Base-by-base conservation (phyloP, 2,797 vertebrate species). In the Malacoctenus gilli region DNA sequence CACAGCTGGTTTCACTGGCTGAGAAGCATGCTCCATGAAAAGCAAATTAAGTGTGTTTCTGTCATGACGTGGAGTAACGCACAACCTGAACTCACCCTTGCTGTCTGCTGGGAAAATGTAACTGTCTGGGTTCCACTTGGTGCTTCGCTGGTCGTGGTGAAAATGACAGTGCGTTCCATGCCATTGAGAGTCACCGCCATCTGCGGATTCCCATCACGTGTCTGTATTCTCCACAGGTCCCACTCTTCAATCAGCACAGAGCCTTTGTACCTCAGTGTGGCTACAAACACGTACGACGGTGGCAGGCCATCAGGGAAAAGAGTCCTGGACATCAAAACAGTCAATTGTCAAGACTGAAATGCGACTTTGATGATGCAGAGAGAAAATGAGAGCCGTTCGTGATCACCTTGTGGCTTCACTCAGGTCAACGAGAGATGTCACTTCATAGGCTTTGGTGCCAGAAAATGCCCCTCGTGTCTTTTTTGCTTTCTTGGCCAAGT, bases 261-360 rank as follows among this genome's bases (percentile, higher is more conserved):
- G 35, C 92, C 94, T 83, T 95, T 96, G 88, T 98, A 98, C 83
- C 94, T 94, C 86, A 97, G 86, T 1, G 96, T 98, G 62, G 96
- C 94, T 72, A 99, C 96, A 79, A 98, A 98, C 6, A 99, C 95
- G 55, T 98, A 98, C 1, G 97, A 98, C 36, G 97, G 97, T 62
- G 97, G 97, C 54, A 99, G 92, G 31, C 97, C 97, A 83, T 97
- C 97, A 48, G 97, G 97, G 76, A 99, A 98, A 68, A 99, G 91
- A 57, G 87, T 89, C 83, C 97, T 98, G 36, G 18, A 15, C 13
- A 41, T 51, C 25, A 57, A 49, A 23, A 28, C 12, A 40, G 34
- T 63, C n/a, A 73, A 31, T 2, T 18, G 15, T 4, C 50, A n/a
- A n/a, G n/a, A n/a, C n/a, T n/a, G 6, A 35, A 28, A 10, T 23